Evolutionary conservation across 2,797 vertebrate genomes (phyloP), one percentile per base, ranked within the genome.

Genomic region (Kryptolebias ocellatus): DNA sequence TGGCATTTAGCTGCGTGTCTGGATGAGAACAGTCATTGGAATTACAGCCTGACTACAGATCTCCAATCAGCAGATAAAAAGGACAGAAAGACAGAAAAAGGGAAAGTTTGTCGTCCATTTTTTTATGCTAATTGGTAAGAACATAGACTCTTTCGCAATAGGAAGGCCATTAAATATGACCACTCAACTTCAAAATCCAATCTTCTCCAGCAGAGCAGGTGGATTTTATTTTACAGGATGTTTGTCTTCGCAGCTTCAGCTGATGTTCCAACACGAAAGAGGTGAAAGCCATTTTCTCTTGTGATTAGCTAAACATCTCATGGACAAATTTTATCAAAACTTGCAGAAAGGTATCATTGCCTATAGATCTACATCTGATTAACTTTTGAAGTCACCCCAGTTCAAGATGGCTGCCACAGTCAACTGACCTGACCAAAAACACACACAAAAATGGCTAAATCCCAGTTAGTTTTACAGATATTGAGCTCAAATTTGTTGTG

Each of bases 251-350:
- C 31, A 10, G 55, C 53, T 14, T 66, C 56, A 65, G 20, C 20
- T 24, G 20, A 24, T 24, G 20, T 56, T 56, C 51, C 56, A 60
- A 3, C 47, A 52, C 17, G 50, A 20, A 0, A 3, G 28, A 62
- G 70, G 64, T 50, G 27, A 64, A 66, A 24, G 39, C 56, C 0
- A 67, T 77, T 65, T 77, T 81, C 73, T 52, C 67, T 44, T 64
- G 45, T 27, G 20, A 8, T 9, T 45, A 24, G 20, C 20, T 24
- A 24, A 24, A 24, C 20, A 24, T 24, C 20, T 24, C 20, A 24
- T 24, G 20, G 20, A 24, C 20, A 24, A 24, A 24, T 24, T 24
- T 24, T 24, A 24, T 24, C 20, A 24, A 24, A 24, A 24, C 20
- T 24, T 24, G 20, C 20, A 24, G 20, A 24, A 24, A 24, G 20